Percentiles rank a stretch among this genome's conserved stretches.
Conservation (phyloP, 1,140 invertebrate species). For the Macrobrachium nipponense region DNA sequence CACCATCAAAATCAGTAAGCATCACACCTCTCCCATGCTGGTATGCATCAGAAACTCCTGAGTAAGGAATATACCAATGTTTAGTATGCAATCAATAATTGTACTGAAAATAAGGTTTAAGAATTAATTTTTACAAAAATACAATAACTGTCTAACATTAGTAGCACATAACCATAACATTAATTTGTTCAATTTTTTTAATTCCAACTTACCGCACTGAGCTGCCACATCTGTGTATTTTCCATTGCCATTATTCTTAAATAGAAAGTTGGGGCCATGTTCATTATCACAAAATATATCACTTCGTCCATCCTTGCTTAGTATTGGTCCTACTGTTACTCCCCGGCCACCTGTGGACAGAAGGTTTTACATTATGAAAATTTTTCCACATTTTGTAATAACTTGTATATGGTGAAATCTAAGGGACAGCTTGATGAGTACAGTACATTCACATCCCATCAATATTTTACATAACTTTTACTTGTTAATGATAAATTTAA, state of each 20-base stretch:
- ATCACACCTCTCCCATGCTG: conserved; percentile 27
- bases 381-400: background rate
- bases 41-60: conserved; percentile 31
- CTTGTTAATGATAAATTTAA: no score
- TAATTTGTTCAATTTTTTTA: background rate
- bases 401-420: background rate
- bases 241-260: conserved; percentile 36
- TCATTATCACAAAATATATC: conserved; percentile 35
- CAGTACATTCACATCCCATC: no score
- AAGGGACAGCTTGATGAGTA: no score
- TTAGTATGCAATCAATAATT: no score
- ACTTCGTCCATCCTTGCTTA: conserved; percentile 32
- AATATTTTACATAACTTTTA: no score
- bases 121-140: background rate
- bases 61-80: background rate
- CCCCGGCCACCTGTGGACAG: conserved; percentile 18
- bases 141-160: background rate
- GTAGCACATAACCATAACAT: background rate
- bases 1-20: conserved; percentile 30
- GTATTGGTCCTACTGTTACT: conserved; percentile 29
- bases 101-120: background rate
- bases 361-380: background rate
- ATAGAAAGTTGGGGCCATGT: conserved; percentile 30
- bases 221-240: conserved; percentile 35
- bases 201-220: conserved; percentile 19